phyloP scores from a whole-genome alignment of 2,888 invertebrate species.

The Apocheima hispidaria region DNA sequence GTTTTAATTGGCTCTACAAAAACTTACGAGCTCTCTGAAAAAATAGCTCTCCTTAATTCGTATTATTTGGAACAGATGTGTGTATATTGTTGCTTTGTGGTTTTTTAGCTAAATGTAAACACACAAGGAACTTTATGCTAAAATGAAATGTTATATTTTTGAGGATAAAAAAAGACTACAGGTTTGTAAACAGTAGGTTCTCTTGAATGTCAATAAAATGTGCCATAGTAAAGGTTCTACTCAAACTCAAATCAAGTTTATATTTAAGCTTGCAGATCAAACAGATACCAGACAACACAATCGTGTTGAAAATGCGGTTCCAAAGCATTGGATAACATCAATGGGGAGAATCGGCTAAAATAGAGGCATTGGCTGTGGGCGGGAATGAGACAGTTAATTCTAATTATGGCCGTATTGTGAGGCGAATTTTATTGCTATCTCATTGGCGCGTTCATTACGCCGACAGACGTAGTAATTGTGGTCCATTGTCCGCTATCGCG shows the following conservation, averaged over 20 bases:
- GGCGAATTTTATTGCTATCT: conserved; percentile 84
- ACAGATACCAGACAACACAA: conserved; percentile 33
- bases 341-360: conserved; percentile 60
- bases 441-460: conserved; percentile 81
- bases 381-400: conserved; percentile 84
- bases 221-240: background rate
- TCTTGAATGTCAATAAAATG: conserved; percentile 6
- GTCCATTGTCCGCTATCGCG: conserved; percentile 72
- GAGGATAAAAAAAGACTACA: background rate
- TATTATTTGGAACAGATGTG: conserved; percentile 51
- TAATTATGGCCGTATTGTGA: conserved; percentile 83
- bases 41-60: conserved; percentile 35
- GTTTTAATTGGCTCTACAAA: conserved; percentile 74
- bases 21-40: conserved; percentile 50
- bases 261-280: conserved; percentile 10
- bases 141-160: background rate
- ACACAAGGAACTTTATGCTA: conserved; percentile 1
- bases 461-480: conserved; percentile 69
- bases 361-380: conserved; percentile 77
- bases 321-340: conserved; percentile 61
- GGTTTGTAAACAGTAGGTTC: conserved; percentile 6
- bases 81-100: conserved; percentile 35
- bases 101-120: conserved; percentile 4
- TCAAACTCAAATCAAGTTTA: conserved; percentile 2
- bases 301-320: conserved; percentile 35